phyloP scores from a whole-genome alignment of 2,888 invertebrate genomes.

The Nematopogon swammerdamellus region DNA sequence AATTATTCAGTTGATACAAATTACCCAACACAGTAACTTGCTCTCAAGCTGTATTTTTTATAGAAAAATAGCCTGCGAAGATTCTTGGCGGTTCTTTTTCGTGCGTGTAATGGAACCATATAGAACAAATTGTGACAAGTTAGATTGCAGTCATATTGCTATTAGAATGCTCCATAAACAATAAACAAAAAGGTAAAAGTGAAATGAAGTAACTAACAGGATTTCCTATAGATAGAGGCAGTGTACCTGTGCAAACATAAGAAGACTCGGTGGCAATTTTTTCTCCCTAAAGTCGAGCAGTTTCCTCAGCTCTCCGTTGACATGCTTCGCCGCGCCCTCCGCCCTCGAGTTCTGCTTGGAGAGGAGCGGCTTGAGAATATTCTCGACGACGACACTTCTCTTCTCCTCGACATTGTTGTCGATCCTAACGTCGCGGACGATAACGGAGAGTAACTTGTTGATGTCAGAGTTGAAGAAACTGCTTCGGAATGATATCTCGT shows the following conservation, averaged over 20 bases:
- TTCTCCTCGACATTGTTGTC: slow-evolving; percentile 69
- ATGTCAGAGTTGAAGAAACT: slow-evolving; percentile 87
- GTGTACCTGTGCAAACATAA: slow-evolving; percentile 83
- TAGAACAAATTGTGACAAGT: no score
- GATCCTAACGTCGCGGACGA: slow-evolving; percentile 76
- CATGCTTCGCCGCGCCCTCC: slow-evolving; percentile 17
- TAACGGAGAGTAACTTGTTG: slow-evolving; percentile 77
- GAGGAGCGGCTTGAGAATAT: slow-evolving; percentile 44
- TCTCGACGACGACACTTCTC: slow-evolving; percentile 39
- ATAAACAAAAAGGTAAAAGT: no score
- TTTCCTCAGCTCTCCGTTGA: slow-evolving; percentile 20
- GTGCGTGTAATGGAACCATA: no score
- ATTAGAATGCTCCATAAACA: no score
- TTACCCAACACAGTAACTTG: no score
- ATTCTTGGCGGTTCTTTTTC: no score
- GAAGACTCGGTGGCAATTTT: slow-evolving; percentile 74
- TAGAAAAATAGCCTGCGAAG: no score
- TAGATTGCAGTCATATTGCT: no score
- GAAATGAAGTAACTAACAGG: no score
- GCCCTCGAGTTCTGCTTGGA: slow-evolving; percentile 41
- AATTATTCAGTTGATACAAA: no score
- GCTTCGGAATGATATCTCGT: slow-evolving; percentile 80
- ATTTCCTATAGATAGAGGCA: no score
- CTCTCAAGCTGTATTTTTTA: no score
- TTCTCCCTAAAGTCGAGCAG: slow-evolving; percentile 67